These are phyloP conservation scores for Gila robusta DNA, from an alignment of 2,797 vertebrate species.

Conservation along the genomic window DNA sequence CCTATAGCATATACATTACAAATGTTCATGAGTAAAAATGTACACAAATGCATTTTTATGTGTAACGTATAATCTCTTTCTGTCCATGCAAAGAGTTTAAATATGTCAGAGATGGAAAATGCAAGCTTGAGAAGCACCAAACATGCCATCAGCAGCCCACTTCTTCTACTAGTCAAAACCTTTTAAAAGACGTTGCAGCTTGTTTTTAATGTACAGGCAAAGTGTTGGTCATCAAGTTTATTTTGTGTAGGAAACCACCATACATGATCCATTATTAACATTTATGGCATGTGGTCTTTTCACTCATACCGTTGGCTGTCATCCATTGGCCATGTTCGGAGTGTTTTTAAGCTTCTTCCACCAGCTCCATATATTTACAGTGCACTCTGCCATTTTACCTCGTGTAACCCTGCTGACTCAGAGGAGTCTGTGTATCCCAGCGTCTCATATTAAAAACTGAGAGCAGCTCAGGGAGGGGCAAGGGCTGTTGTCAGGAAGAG, in stretches of 20 bases:
- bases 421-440: conserved; percentile 15
- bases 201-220: not conserved
- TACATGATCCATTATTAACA: not conserved
- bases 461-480: conserved; percentile 26
- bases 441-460: conserved; percentile 17
- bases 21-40: not conserved
- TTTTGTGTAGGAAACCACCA: conserved; percentile 6
- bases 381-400: conserved; percentile 17
- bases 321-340: not conserved
- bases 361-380: conserved; percentile 15
- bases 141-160: not conserved
- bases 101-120: conserved; percentile 6
- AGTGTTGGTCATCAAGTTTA: conserved; percentile 7
- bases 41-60: not conserved
- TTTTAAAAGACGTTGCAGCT: conserved; percentile 4
- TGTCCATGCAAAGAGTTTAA: not conserved
- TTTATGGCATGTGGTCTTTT: not conserved
- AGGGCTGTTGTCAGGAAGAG: conserved; percentile 30
- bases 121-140: not conserved
- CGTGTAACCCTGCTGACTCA: conserved; percentile 44
- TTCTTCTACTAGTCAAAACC: not conserved
- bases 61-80: not conserved
- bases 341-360: conserved; percentile 27
- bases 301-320: not conserved
- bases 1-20: not conserved